phyloP scores from a whole-genome alignment of 2,888 invertebrate genomes.

The Leptinotarsa peninsularis region DNA sequence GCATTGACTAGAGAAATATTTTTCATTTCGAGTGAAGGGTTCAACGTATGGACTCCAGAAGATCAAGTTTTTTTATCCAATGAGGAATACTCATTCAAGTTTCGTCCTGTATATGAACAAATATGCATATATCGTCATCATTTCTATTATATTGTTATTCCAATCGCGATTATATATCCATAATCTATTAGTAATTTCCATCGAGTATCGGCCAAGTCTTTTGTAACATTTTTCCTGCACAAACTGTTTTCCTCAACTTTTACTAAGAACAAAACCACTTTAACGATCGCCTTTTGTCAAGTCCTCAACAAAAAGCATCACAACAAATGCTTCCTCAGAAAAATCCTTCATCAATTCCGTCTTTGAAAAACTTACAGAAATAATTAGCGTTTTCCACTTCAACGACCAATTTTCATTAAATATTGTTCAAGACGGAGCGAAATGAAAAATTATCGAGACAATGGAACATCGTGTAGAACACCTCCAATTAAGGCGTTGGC shows the following conservation, averaged over 20 bases:
- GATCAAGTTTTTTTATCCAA: too few species aligned
- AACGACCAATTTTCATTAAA: conserved; percentile 65
- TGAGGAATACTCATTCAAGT: too few species aligned
- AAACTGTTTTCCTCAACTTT: conserved; percentile 13
- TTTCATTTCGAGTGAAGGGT: too few species aligned
- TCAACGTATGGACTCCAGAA: too few species aligned
- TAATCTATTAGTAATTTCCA: too few species aligned
- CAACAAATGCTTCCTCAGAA: conserved; percentile 13
- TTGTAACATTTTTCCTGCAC: neutral
- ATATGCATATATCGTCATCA: too few species aligned
- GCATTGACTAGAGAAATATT: too few species aligned
- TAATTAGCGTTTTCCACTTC: conserved; percentile 59
- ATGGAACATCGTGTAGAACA: conserved; percentile 64
- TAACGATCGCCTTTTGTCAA: neutral
- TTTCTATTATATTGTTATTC: too few species aligned
- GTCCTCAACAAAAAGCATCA: conserved; percentile 6
- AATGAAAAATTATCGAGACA: conserved; percentile 66
- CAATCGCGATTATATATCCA: too few species aligned
- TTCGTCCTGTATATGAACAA: too few species aligned
- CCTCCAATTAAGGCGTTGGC: conserved; percentile 62
- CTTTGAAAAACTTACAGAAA: conserved; percentile 51
- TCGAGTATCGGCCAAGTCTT: too few species aligned
- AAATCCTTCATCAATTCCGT: conserved; percentile 24
- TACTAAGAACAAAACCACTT: conserved; percentile 8
- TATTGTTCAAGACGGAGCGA: conserved; percentile 47